phyloP scores from a whole-genome alignment of 2,113 vertebrate species.

The Sitta europaea region DNA sequence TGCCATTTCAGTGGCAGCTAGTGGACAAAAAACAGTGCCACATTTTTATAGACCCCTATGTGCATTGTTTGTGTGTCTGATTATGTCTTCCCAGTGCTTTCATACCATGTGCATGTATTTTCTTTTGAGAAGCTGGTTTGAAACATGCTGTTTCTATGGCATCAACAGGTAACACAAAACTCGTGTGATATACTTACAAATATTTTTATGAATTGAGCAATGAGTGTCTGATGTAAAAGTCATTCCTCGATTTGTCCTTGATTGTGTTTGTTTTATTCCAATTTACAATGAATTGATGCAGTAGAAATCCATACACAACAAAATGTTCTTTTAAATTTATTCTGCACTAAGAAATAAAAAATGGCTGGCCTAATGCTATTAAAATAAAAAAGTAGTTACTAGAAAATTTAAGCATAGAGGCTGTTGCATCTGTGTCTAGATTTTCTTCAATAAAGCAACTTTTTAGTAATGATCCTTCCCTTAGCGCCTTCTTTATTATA shows the following conservation, averaged over 20 bases:
- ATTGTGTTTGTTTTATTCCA: neutral
- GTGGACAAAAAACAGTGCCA: neutral
- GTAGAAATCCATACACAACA: neutral
- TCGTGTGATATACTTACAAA: neutral
- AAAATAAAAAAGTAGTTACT: neutral
- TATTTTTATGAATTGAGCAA: slow-evolving; percentile 21
- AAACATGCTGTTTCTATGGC: neutral
- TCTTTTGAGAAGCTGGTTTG: neutral
- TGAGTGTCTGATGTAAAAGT: neutral
- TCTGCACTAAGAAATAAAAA: neutral
- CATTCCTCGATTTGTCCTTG: neutral
- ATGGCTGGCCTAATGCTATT: neutral
- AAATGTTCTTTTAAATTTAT: neutral
- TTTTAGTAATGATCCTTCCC: neutral
- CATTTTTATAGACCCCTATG: neutral
- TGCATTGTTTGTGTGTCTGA: neutral
- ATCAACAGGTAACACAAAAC: neutral
- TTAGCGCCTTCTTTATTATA: neutral
- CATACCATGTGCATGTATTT: neutral
- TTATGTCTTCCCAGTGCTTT: neutral
- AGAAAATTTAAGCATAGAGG: neutral
- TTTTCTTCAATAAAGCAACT: neutral
- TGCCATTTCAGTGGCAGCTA: neutral
- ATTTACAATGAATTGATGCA: neutral
- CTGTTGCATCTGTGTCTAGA: neutral